Conservation (phyloP, 2,888 invertebrate species). For the Lithophane leautieri region DNA sequence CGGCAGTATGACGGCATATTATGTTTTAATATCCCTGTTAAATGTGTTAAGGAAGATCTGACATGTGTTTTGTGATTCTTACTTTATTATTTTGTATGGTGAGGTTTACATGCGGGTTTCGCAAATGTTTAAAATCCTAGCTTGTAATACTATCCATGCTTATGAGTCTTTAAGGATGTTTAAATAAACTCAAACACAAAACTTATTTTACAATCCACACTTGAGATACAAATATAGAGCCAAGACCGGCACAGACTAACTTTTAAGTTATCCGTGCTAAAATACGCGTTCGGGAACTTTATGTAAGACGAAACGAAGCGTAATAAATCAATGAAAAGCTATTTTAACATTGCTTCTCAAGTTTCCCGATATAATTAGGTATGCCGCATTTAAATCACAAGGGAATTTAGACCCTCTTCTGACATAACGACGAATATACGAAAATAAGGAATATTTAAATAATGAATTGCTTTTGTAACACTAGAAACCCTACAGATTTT, state of each 20-base stretch:
- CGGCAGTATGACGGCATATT: not conserved
- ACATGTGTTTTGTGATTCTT: slow-evolving; percentile 3
- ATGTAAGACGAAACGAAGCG: slow-evolving; percentile 20
- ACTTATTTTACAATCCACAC: not conserved
- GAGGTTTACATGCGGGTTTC: not conserved
- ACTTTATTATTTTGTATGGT: not conserved
- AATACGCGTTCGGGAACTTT: slow-evolving; percentile 30
- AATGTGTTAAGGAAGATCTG: not conserved
- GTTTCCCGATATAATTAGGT: slow-evolving; percentile 23
- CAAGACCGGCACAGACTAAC: slow-evolving; percentile 8
- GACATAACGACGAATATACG: not conserved
- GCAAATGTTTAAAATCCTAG: not conserved
- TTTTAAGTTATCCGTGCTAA: slow-evolving; percentile 40
- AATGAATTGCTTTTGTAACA: not conserved
- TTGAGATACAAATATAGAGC: slow-evolving; percentile 4
- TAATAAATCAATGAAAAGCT: slow-evolving; percentile 50
- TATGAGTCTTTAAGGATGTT: not conserved
- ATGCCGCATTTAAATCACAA: slow-evolving; percentile 12
- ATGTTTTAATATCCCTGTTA: slow-evolving; percentile 6
- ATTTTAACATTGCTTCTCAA: slow-evolving; percentile 36
- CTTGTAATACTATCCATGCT: too few species aligned
- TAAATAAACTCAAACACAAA: not conserved
- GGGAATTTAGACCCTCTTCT: slow-evolving; percentile 1
- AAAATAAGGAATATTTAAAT: not conserved
- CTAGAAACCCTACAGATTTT: not conserved